Percentiles rank a stretch among this genome's conserved stretches.
phyloP scores from a whole-genome alignment of 2,797 vertebrate genomes.

The Potorous gilbertii region DNA sequence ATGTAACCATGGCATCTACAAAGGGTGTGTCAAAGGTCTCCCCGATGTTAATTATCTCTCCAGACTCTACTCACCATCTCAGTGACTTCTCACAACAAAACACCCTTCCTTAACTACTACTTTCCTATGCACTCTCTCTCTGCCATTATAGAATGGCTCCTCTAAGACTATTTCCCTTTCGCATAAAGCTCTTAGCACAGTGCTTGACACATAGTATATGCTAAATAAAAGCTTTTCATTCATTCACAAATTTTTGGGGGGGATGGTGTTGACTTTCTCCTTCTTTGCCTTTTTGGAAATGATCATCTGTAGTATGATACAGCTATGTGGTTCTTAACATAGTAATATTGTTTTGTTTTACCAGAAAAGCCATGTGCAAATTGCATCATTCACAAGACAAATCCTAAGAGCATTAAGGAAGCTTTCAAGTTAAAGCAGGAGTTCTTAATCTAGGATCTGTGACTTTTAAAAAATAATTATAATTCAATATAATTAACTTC shows the following conservation, averaged over 20 bases:
- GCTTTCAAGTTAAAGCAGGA: background rate
- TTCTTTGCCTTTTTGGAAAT: constrained; percentile 25
- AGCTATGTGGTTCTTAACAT: constrained; percentile 47
- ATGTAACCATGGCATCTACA: background rate
- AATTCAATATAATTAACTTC: background rate
- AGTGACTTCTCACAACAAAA: background rate
- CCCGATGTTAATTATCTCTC: background rate
- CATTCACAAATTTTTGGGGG: background rate
- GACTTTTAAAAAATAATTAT: background rate
- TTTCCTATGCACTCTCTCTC: background rate
- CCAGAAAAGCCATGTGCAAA: constrained; percentile 44
- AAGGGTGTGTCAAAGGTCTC: background rate
- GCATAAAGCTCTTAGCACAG: background rate
- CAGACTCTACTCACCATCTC: background rate
- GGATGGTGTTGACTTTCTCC: constrained; percentile 34
- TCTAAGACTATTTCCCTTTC: background rate
- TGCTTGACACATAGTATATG: background rate
- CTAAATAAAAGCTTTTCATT: constrained; percentile 9
- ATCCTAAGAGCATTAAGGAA: background rate
- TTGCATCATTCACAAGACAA: background rate
- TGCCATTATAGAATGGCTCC: background rate
- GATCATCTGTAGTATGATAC: constrained; percentile 33
- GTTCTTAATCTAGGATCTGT: background rate
- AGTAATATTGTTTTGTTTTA: background rate
- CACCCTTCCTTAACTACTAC: background rate